These are phyloP conservation scores for Metopolophium dirhodum DNA, from an alignment of 1,140 invertebrate genomes.

Conservation along the genomic window DNA sequence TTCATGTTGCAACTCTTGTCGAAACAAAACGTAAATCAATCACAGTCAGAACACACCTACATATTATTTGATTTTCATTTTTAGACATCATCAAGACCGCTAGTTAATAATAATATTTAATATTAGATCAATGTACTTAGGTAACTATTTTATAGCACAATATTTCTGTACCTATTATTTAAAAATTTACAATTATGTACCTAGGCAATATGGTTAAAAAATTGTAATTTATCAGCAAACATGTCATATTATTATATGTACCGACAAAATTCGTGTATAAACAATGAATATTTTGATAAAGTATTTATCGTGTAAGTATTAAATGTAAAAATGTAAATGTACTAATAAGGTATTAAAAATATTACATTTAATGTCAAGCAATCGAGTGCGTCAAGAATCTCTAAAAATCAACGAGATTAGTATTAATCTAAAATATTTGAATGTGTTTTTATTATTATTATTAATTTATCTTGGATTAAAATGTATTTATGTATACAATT, in stretches of 20 bases:
- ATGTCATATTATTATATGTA: not conserved
- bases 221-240: not conserved
- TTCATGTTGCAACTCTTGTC: constrained; percentile 78
- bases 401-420: not conserved
- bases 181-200: not conserved
- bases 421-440: not conserved
- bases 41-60: not conserved
- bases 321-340: constrained; percentile 28
- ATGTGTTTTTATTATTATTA: not conserved
- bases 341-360: not conserved
- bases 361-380: not conserved
- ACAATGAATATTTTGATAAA: not conserved
- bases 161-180: too few species aligned
- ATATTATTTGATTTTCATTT: not conserved
- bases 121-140: not conserved
- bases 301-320: not conserved
- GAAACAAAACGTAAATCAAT: constrained; percentile 43
- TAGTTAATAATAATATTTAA: not conserved
- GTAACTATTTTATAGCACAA: not conserved
- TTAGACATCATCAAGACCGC: not conserved
- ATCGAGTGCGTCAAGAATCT: not conserved
- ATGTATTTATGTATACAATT: not conserved
- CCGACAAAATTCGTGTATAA: not conserved
- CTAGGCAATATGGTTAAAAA: not conserved
- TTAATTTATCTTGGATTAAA: not conserved